These are phyloP conservation scores for Ceratina australensis DNA, from an alignment of 1,140 invertebrate genomes.

Conservation along the genomic window DNA sequence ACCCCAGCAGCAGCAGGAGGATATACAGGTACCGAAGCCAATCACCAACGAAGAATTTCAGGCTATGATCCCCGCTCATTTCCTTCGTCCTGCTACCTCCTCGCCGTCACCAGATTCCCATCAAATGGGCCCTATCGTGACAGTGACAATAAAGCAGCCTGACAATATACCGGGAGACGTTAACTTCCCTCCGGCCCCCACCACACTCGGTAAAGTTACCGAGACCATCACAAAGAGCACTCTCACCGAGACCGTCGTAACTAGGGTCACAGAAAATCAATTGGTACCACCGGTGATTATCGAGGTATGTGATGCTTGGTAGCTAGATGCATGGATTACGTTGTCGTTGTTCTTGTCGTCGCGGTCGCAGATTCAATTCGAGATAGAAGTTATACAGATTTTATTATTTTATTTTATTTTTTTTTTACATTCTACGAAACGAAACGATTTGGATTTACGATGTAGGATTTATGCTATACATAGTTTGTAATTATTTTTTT, in stretches of 20 bases:
- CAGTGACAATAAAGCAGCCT: slow-evolving; percentile 87
- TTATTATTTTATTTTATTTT: background rate
- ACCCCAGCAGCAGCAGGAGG: slow-evolving; percentile 69
- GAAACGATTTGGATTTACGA: too few species aligned
- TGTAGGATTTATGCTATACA: too few species aligned
- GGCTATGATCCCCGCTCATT: slow-evolving; percentile 95
- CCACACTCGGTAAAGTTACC: slow-evolving; percentile 90
- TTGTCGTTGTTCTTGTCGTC: background rate
- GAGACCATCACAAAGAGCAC: slow-evolving; percentile 96
- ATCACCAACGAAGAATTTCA: slow-evolving; percentile 95
- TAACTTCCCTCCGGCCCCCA: slow-evolving; percentile 90
- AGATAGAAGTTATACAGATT: background rate
- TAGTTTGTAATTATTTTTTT: background rate
- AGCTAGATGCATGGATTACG: slow-evolving; percentile 53
- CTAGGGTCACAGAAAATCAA: slow-evolving; percentile 94
- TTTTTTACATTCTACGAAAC: too few species aligned
- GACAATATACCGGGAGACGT: slow-evolving; percentile 81
- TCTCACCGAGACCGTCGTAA: slow-evolving; percentile 95
- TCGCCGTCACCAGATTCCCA: slow-evolving; percentile 77
- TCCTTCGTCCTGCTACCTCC: slow-evolving; percentile 84
- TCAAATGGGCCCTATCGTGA: slow-evolving; percentile 82
- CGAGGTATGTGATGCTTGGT: slow-evolving; percentile 85
- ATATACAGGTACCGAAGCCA: slow-evolving; percentile 86
- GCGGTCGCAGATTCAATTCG: slow-evolving; percentile 16
- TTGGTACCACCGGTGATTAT: slow-evolving; percentile 89